Base-by-base conservation (phyloP, 35 echinoderm and acorn worm species). In the Heliocidaris erythrogramma region DNA sequence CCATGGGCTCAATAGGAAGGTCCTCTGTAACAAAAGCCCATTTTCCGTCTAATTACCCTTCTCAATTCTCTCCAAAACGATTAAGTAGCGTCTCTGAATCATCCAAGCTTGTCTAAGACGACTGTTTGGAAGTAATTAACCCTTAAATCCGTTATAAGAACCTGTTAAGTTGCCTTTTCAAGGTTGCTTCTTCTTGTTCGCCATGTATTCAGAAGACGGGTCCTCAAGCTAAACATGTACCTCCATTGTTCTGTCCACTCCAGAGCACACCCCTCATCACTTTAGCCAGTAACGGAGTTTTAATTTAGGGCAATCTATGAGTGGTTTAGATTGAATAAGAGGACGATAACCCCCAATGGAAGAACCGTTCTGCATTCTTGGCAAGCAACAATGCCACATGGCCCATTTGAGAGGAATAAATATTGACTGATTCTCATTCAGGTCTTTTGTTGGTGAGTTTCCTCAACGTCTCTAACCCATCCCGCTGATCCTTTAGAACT, bases 111-210 rank as follows among this genome's bases (percentile, higher is more conserved):
- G 87, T 32, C 87, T 47, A 89, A 89, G 87, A 32, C 31, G 17
- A 31, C 87, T 89, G 18, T 89, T 89, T 89, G 2, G 87, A 47
- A 89, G 87, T 89, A 89, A 89, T 89, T 89, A 89, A 89, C 65
- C 65, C 65, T 78, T 78, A 78, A 78, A 78, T 78, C 65, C 65
- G 65, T 27, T n/a, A 78, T n/a, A 78, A 78, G 65, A 78, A 78
- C 65, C 65, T 17, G 21, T 1, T 78, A 78, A 78, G 7, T 78
- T 78, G 65, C 27, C 27, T 24, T 27, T 78, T 78, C 65, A 78
- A 78, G 65, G 65, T 78, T 78, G 27, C 65, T 7, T 27, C 65
- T 42, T 42, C 35, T 42, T n/a, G 21, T 21, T n/a, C 18, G 7
- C 65, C 4, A 7, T 27, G 27, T 24, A 78, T 5, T 78, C 65